Evolutionary conservation across 2,797 vertebrate genomes (phyloP).

Genomic region (Sebastes aleutianus): DNA sequence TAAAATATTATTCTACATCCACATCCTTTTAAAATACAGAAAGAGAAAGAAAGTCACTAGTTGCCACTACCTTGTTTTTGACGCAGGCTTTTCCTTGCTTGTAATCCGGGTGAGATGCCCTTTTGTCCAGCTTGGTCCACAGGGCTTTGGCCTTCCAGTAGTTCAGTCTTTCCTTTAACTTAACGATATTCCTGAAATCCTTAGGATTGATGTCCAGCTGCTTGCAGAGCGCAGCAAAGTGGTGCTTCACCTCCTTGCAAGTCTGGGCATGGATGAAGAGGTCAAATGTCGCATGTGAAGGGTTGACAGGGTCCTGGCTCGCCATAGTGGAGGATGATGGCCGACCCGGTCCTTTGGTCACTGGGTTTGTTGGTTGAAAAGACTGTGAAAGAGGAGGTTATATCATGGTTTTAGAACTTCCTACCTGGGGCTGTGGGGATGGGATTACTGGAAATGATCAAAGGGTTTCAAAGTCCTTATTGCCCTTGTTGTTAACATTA

Average conservation of each 20-base stretch:
- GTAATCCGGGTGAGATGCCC: slow-evolving; percentile 86
- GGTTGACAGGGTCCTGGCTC: slow-evolving; percentile 67
- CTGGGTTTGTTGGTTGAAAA: background rate
- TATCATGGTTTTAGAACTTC: slow-evolving; percentile 1
- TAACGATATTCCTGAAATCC: slow-evolving; percentile 80
- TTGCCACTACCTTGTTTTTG: slow-evolving; percentile 84
- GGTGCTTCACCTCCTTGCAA: slow-evolving; percentile 84
- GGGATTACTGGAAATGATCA: slow-evolving; percentile 35
- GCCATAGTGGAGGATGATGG: slow-evolving; percentile 61
- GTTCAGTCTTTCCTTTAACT: slow-evolving; percentile 90
- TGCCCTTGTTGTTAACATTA: slow-evolving; percentile 20
- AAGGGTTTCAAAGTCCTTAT: slow-evolving; percentile 16
- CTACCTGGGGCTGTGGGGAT: background rate
- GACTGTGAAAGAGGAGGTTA: slow-evolving; percentile 37
- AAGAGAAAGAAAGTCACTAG: rapidly evolving
- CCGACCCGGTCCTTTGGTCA: background rate
- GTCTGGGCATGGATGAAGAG: slow-evolving; percentile 84
- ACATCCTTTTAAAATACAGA: background rate
- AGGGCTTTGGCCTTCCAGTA: slow-evolving; percentile 95
- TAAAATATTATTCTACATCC: background rate
- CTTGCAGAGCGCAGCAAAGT: slow-evolving; percentile 84
- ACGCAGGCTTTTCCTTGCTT: slow-evolving; percentile 86
- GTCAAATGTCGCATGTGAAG: slow-evolving; percentile 86
- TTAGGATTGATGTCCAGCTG: slow-evolving; percentile 80
- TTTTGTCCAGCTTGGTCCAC: slow-evolving; percentile 93